These are phyloP conservation scores for Centruroides vittatus DNA, from an alignment of 1,140 invertebrate species.

Conservation along the genomic window DNA sequence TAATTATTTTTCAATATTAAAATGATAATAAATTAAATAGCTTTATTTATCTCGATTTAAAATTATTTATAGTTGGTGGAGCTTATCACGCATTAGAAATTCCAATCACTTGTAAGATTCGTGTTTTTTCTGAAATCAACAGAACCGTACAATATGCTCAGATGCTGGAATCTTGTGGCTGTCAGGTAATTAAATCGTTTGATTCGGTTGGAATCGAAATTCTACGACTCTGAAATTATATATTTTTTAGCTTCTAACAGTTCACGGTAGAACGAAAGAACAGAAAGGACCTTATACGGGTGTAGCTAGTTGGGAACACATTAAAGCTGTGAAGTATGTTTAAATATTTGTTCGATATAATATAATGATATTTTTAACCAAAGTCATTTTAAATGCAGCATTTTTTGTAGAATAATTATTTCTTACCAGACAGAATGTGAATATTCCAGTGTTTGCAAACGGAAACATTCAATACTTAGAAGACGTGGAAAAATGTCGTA, in stretches of 20 bases:
- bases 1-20: conserved; percentile 29
- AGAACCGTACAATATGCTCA: conserved; percentile 83
- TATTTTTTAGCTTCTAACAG: conserved; percentile 52
- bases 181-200: conserved; percentile 36
- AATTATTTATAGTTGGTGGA: conserved; percentile 31
- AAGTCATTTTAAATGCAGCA: not conserved
- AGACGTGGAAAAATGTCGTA: conserved; percentile 73
- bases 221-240: too few species aligned
- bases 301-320: conserved; percentile 84
- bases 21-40: not conserved
- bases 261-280: conserved; percentile 90
- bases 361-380: not conserved
- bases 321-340: conserved; percentile 70
- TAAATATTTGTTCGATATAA: conserved; percentile 7
- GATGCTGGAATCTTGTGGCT: conserved; percentile 88
- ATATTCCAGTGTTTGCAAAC: conserved; percentile 91
- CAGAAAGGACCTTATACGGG: conserved; percentile 92
- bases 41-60: too few species aligned
- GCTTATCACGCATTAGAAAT: conserved; percentile 44
- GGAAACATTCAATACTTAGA: conserved; percentile 88
- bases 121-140: conserved; percentile 73
- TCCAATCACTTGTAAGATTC: conserved; percentile 91
- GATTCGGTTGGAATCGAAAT: not conserved
- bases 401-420: conserved; percentile 1
- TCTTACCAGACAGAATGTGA: conserved; percentile 54